phyloP scores from a whole-genome alignment of 2,113 vertebrate species.

The Heterotis niloticus region DNA sequence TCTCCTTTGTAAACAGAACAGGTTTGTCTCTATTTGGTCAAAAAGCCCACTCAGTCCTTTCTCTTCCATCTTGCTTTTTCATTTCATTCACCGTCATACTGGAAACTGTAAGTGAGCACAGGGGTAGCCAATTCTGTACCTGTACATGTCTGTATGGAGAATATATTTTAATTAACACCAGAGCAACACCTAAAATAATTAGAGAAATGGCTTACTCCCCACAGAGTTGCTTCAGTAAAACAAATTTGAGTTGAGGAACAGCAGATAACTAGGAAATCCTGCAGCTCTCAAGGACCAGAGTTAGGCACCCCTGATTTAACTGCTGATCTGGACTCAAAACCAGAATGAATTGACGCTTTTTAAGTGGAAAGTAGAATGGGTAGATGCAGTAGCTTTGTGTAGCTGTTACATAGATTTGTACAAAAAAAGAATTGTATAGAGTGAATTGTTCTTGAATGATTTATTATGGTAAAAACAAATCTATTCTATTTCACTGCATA shows the following conservation, averaged over 20 bases:
- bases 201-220: background rate
- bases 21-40: conserved; percentile 53
- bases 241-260: too few relatives aligned
- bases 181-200: background rate
- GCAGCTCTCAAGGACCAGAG: background rate
- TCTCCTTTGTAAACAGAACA: conserved; percentile 84
- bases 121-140: background rate
- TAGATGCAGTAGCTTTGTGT: background rate
- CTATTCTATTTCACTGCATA: background rate
- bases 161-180: too few relatives aligned
- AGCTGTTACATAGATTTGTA: background rate
- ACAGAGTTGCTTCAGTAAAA: too few relatives aligned
- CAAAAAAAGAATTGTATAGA: background rate
- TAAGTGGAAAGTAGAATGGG: too few relatives aligned
- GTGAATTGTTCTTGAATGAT: background rate
- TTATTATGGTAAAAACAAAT: background rate
- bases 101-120: background rate
- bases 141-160: background rate
- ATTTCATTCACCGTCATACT: background rate
- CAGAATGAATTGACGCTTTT: too few relatives aligned
- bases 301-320: too few relatives aligned
- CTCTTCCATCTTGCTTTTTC: background rate
- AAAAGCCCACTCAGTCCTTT: background rate
- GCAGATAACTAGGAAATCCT: too few relatives aligned
- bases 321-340: too few relatives aligned